Percentiles rank a stretch among this genome's conserved stretches.
These are phyloP conservation scores for Ganaspis sp. DNA, from an alignment of 1,140 invertebrate genomes.

Conservation along the genomic window DNA sequence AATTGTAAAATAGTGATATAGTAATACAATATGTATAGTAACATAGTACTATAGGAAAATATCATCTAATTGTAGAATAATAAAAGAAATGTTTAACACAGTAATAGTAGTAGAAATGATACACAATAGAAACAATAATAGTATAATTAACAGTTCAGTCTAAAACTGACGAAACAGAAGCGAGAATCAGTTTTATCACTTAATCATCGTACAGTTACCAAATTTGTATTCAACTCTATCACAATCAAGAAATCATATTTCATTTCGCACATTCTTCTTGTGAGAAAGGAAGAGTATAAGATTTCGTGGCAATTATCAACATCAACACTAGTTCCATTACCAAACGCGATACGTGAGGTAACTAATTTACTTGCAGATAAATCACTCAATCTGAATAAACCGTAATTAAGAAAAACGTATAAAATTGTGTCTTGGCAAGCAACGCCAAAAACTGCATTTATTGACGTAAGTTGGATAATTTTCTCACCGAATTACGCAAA, in stretches of 20 bases:
- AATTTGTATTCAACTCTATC: neutral
- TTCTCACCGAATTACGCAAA: slow-evolving; percentile 1
- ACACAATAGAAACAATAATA: too few relatives aligned
- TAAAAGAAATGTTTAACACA: too few relatives aligned
- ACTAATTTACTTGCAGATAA: slow-evolving; percentile 2
- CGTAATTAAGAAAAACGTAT: neutral
- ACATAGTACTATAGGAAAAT: too few relatives aligned
- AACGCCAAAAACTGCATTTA: slow-evolving; percentile 6
- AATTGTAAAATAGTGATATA: too few relatives aligned
- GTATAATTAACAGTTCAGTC: too few relatives aligned
- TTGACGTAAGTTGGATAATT: neutral
- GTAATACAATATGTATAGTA: too few relatives aligned
- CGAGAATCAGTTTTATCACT: too few relatives aligned
- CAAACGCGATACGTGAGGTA: neutral
- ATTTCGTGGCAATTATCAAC: neutral
- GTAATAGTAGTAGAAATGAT: too few relatives aligned
- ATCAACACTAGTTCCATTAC: neutral
- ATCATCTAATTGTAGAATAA: too few relatives aligned
- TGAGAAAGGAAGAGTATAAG: neutral
- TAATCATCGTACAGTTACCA: too few relatives aligned
- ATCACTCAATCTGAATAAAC: neutral
- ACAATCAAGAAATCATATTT: neutral
- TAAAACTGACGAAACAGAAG: too few relatives aligned
- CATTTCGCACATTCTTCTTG: neutral
- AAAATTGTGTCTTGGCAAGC: neutral